A percentile compares a stretch with the other conserved stretches of the same genome.
Conservation (phyloP, 2,797 vertebrate genomes). For the Coregonus suidteri region DNA sequence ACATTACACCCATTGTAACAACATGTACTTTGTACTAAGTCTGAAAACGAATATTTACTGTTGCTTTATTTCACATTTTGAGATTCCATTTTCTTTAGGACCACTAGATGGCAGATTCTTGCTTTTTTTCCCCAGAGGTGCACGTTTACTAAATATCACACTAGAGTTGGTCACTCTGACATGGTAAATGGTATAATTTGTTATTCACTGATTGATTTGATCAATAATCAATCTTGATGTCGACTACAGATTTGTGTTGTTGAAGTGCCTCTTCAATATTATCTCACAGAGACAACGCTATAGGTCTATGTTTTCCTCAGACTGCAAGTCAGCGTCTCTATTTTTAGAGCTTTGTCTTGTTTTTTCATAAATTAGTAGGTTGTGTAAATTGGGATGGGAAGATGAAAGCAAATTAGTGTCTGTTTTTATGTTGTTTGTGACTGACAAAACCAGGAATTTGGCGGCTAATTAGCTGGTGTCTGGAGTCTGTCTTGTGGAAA, state of each 20-base stretch:
- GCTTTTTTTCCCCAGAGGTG: not conserved
- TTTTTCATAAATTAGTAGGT: not conserved
- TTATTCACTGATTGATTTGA: slow-evolving; percentile 5
- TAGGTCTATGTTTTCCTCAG: not conserved
- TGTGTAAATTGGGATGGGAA: not conserved
- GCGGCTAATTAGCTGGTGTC: slow-evolving; percentile 17
- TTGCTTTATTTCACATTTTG: not conserved
- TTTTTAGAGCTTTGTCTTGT: not conserved
- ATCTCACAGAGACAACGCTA: too few species aligned
- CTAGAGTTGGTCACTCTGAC: not conserved
- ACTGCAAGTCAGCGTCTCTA: not conserved
- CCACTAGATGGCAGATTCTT: slow-evolving; percentile 34
- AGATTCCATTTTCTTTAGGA: not conserved
- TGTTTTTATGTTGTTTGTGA: not conserved
- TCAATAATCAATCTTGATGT: not conserved
- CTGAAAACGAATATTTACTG: not conserved
- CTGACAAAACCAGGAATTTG: slow-evolving; percentile 6
- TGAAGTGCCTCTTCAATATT: not conserved
- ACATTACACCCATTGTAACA: not conserved
- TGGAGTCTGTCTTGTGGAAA: not conserved
- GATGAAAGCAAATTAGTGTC: not conserved
- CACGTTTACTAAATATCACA: not conserved
- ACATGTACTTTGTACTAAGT: not conserved
- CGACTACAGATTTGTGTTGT: not conserved
- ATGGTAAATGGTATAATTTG: not conserved